Percentiles rank a stretch among this genome's conserved stretches.
phyloP scores from a whole-genome alignment of 2,888 invertebrate genomes.

The Shargacucullia verbasci region DNA sequence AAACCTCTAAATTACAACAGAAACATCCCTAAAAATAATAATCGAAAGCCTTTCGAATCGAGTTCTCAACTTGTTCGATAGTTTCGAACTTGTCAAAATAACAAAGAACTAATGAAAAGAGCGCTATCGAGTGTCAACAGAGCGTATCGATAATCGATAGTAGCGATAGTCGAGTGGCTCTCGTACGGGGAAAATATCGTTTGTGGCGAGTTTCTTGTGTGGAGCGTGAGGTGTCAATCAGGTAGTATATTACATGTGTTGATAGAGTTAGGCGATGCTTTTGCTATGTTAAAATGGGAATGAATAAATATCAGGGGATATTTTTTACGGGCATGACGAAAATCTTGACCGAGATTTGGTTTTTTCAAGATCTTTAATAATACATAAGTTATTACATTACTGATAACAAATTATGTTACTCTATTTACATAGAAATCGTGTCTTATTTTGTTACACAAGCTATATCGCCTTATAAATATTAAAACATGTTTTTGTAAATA shows the following conservation, averaged over 20 bases:
- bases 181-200: slow-evolving; percentile 48
- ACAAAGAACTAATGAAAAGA: slow-evolving; percentile 54
- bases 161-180: slow-evolving; percentile 28
- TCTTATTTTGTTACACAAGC: too few relatives aligned
- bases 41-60: slow-evolving; percentile 15
- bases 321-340: too few relatives aligned
- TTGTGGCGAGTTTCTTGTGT: slow-evolving; percentile 40
- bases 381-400: too few relatives aligned
- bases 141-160: slow-evolving; percentile 52
- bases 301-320: too few relatives aligned
- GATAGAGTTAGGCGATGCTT: background rate
- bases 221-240: slow-evolving; percentile 44
- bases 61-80: slow-evolving; percentile 33
- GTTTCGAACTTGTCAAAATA: slow-evolving; percentile 54
- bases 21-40: slow-evolving; percentile 30
- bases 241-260: slow-evolving; percentile 22
- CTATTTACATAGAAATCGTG: too few relatives aligned
- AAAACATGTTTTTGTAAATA: too few relatives aligned
- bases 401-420: too few relatives aligned
- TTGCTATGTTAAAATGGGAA: background rate
- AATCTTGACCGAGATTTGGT: too few relatives aligned
- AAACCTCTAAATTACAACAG: slow-evolving; percentile 5
- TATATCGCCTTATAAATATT: too few relatives aligned
- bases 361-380: too few relatives aligned
- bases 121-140: slow-evolving; percentile 49